Conservation (phyloP, 2,888 invertebrate species). For the Coenonympha arcania region DNA sequence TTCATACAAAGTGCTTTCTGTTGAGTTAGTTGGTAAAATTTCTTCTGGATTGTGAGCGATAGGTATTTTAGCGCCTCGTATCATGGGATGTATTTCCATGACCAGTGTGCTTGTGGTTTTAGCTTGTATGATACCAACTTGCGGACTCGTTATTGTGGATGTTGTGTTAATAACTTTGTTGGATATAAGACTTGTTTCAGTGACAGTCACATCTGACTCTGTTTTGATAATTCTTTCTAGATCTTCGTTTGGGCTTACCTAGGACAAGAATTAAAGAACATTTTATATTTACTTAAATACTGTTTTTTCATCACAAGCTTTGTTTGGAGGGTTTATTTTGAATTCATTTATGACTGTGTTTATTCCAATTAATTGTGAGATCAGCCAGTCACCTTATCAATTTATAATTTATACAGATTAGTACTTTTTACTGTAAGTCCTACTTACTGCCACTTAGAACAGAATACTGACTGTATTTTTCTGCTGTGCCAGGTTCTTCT, state of each 20-base stretch:
- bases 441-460: too few relatives aligned
- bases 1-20: constrained; percentile 35
- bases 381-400: too few relatives aligned
- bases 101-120: constrained; percentile 56
- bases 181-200: constrained; percentile 61
- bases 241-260: constrained; percentile 37
- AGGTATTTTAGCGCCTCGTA: constrained; percentile 23
- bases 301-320: not conserved
- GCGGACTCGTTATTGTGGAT: constrained; percentile 50
- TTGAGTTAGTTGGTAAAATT: constrained; percentile 46
- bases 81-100: constrained; percentile 58
- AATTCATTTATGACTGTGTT: too few relatives aligned
- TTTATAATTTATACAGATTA: too few relatives aligned
- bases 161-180: constrained; percentile 59
- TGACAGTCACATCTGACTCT: constrained; percentile 49
- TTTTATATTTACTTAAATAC: not conserved
- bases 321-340: too few relatives aligned
- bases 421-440: too few relatives aligned
- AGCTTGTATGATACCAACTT: constrained; percentile 49
- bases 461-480: too few relatives aligned
- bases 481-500: too few relatives aligned
- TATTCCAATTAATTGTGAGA: too few relatives aligned
- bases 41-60: constrained; percentile 50
- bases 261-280: constrained; percentile 3
- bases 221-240: constrained; percentile 44